Conservation (phyloP, 2,113 vertebrate genomes). For the Ceyx cyanopectus region DNA sequence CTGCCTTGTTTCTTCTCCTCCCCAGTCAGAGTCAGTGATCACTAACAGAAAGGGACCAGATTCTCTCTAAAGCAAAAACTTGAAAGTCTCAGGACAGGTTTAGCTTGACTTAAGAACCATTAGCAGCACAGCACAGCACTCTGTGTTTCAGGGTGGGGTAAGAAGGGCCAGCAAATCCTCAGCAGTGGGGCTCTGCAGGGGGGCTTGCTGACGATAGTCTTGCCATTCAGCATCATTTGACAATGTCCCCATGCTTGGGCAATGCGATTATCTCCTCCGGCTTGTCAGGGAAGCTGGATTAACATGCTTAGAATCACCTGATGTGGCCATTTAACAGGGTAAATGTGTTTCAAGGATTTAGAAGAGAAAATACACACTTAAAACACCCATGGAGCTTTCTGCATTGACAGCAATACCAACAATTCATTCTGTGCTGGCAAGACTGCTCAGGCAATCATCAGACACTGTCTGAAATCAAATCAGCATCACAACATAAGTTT, state of each 20-base stretch:
- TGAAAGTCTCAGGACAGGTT: background rate
- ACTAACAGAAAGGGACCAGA: background rate
- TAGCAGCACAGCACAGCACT: background rate
- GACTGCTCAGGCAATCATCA: background rate
- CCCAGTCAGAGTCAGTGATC: background rate
- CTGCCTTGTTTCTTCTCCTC: background rate
- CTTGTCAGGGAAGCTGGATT: constrained; percentile 71
- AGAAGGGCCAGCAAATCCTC: background rate
- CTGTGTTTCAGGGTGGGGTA: background rate
- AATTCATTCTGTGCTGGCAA: background rate
- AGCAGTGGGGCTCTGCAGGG: background rate
- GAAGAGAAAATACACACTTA: constrained; percentile 13
- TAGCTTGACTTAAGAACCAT: background rate
- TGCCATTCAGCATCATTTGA: constrained; percentile 33
- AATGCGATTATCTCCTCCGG: constrained; percentile 42
- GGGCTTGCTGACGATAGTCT: background rate
- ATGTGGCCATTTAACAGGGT: constrained; percentile 66
- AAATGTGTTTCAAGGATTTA: constrained; percentile 60
- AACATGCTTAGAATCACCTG: constrained; percentile 67
- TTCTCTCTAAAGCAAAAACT: background rate
- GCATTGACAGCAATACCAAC: constrained; percentile 9
- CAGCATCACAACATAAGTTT: background rate
- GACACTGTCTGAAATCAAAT: background rate
- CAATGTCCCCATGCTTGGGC: constrained; percentile 26
- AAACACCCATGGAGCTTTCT: constrained; percentile 23